These are phyloP conservation scores for Notothenia rossii DNA, from an alignment of 2,113 vertebrate genomes.

Conservation along the genomic window DNA sequence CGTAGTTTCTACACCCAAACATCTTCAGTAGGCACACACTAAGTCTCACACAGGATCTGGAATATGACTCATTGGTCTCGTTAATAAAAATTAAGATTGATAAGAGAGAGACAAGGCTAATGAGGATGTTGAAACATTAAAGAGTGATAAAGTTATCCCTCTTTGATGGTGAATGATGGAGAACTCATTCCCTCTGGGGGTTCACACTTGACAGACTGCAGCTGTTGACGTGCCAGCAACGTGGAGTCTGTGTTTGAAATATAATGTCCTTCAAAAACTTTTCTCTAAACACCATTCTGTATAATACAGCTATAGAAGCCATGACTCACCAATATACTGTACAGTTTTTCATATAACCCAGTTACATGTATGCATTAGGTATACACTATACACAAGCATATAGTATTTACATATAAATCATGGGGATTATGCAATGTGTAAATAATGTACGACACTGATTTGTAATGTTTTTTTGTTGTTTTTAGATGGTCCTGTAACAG, in stretches of 20 bases:
- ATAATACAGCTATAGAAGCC: constrained; percentile 9
- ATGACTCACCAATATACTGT: background rate
- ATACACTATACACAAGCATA: background rate
- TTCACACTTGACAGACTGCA: constrained; percentile 47
- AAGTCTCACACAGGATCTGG: constrained; percentile 1
- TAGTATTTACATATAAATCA: background rate
- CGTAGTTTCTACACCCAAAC: background rate
- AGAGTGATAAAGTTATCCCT: constrained; percentile 24
- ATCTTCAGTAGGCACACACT: background rate
- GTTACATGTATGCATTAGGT: background rate
- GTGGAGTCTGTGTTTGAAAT: constrained; percentile 32
- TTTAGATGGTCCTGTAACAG: constrained; percentile 90
- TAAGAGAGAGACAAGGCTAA: constrained; percentile 28
- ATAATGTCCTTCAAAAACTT: constrained; percentile 35
- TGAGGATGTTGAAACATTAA: constrained; percentile 23
- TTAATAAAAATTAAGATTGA: constrained; percentile 30
- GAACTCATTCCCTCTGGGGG: constrained; percentile 50
- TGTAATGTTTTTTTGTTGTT: constrained; percentile 13
- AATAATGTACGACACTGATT: background rate
- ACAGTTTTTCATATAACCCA: background rate
- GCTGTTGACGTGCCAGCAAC: constrained; percentile 39
- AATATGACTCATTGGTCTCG: constrained; percentile 18
- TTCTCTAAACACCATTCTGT: constrained; percentile 18
- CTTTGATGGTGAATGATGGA: constrained; percentile 53
- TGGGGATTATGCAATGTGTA: background rate